Conservation (phyloP, 2,797 vertebrate species). For the Ctenopoma multispine region DNA sequence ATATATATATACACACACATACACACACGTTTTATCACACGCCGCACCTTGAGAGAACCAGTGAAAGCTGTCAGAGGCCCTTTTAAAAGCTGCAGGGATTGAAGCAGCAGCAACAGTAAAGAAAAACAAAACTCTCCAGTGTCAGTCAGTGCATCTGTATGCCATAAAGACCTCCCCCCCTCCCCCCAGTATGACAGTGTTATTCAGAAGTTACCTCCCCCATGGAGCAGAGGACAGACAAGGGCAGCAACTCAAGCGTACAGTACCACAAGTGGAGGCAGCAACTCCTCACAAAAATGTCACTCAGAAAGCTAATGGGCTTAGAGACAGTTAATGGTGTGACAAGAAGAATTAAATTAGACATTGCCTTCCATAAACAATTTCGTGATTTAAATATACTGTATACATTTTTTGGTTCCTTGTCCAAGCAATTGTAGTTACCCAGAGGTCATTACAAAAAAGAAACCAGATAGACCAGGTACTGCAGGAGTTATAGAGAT, state of each 20-base stretch:
- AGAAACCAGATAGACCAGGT: background rate
- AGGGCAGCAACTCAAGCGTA: conserved; percentile 60
- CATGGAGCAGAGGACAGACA: conserved; percentile 70
- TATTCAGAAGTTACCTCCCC: conserved; percentile 58
- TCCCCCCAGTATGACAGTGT: conserved; percentile 50
- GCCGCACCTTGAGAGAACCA: conserved; percentile 52
- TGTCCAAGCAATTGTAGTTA: conserved; percentile 11
- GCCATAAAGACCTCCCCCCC: conserved; percentile 59
- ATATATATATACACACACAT: too few relatives aligned
- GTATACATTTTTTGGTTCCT: conserved; percentile 8
- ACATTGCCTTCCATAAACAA: conserved; percentile 27
- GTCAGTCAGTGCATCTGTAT: conserved; percentile 62
- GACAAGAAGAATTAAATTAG: conserved; percentile 40
- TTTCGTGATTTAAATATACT: conserved; percentile 30
- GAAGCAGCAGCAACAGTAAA: conserved; percentile 42
- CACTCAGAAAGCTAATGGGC: conserved; percentile 59
- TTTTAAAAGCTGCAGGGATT: conserved; percentile 52
- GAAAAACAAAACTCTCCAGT: conserved; percentile 51
- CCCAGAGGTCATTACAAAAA: conserved; percentile 10
- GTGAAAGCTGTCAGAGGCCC: conserved; percentile 51
- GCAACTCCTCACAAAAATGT: conserved; percentile 45
- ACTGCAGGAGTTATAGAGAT: conserved; percentile 10
- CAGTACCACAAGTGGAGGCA: conserved; percentile 37
- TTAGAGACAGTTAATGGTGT: conserved; percentile 26
- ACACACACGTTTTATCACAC: conserved; percentile 45